Conservation (phyloP, 1,140 invertebrate genomes). For the Campoletis sonorensis region DNA sequence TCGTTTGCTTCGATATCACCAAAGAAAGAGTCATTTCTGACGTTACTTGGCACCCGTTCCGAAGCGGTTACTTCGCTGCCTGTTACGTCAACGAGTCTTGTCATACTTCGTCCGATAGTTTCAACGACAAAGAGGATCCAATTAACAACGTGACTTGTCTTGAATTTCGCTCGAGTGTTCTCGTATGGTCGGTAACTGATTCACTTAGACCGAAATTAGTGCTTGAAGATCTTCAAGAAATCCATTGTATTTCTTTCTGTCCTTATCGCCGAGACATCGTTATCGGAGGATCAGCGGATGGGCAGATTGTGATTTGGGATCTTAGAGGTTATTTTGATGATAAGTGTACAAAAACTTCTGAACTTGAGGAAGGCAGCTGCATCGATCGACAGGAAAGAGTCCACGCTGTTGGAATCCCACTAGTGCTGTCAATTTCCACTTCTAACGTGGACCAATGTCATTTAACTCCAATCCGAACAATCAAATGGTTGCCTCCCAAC, state of each 20-base stretch:
- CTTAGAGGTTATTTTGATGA: conserved; percentile 74
- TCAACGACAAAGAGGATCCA: neutral
- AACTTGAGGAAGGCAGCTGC: conserved; percentile 79
- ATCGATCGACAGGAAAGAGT: conserved; percentile 73
- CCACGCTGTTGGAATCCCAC: conserved; percentile 65
- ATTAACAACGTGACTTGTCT: neutral
- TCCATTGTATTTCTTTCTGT: conserved; percentile 81
- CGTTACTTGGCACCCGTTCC: conserved; percentile 81
- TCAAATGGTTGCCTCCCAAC: conserved; percentile 81
- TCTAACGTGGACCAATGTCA: conserved; percentile 80
- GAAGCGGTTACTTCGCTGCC: conserved; percentile 80
- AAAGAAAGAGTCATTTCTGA: conserved; percentile 79
- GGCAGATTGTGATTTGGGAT: conserved; percentile 85
- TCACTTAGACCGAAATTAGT: conserved; percentile 81
- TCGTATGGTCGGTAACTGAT: conserved; percentile 84
- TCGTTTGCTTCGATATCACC: conserved; percentile 77
- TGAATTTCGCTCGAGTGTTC: conserved; percentile 58
- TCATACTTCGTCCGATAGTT: neutral
- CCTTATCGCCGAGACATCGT: conserved; percentile 81
- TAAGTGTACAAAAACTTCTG: neutral
- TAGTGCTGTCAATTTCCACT: conserved; percentile 76
- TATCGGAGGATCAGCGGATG: conserved; percentile 82
- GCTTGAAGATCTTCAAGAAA: conserved; percentile 80
- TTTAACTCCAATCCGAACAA: conserved; percentile 77
- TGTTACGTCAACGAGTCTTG: conserved; percentile 77